Conservation (phyloP, 2,113 vertebrate genomes). For the Anhinga rufa region DNA sequence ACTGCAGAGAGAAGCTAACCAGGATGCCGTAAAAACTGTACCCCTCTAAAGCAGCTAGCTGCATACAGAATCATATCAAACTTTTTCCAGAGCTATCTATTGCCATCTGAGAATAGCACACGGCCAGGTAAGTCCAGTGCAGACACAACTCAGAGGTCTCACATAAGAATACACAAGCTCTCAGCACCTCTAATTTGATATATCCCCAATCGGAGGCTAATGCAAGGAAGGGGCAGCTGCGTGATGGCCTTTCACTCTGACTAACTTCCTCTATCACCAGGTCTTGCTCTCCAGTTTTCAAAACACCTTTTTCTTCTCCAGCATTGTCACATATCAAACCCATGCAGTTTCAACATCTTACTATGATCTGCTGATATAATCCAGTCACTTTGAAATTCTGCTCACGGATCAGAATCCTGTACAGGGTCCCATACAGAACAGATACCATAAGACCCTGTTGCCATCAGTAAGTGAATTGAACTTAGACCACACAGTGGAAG, state of each 20-base stretch:
- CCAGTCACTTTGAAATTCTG: neutral
- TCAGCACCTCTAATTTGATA: neutral
- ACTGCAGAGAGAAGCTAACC: neutral
- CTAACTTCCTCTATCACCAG: neutral
- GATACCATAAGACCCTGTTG: neutral
- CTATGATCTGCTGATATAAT: neutral
- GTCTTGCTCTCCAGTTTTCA: neutral
- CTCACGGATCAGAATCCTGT: neutral
- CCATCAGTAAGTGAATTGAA: neutral
- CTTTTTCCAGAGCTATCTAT: neutral
- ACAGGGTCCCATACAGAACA: neutral
- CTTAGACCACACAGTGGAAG: neutral
- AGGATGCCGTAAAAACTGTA: neutral
- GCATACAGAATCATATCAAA: neutral
- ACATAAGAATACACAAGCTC: neutral
- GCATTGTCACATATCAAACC: neutral
- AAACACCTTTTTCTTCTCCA: neutral
- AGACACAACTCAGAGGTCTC: neutral
- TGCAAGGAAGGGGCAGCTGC: neutral
- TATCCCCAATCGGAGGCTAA: neutral
- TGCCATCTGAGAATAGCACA: neutral
- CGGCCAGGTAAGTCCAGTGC: neutral
- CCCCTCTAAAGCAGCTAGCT: neutral
- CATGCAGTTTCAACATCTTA: neutral
- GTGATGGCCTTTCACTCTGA: neutral